Evolutionary conservation across 2,888 invertebrate genomes (phyloP), one percentile per base, ranked within the genome.

Genomic region (Ellobium chinense): DNA sequence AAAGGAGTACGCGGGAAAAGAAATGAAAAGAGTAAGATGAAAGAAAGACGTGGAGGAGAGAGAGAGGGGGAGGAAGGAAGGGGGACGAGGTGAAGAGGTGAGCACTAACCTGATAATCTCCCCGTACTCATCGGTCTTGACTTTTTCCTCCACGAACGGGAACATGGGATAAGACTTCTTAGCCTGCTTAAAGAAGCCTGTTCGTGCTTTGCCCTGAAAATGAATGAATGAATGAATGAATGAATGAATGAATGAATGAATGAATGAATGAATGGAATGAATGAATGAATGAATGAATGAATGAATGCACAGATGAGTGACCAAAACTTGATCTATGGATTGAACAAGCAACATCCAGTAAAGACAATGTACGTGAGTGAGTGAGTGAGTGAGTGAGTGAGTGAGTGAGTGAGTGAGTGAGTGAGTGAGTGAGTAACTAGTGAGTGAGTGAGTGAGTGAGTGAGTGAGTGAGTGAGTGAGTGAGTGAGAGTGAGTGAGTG

Each of bases 161-260:
- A 97, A 99, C 97, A 99, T 99, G 0, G 98, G 98, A 93, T 98
- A 97, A 88, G 97, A 97, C 78, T 98, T 96, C 93, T 98, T 97
- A 77, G 95, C 96, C 85, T 94, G 96, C 92, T 97, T 97, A 91
- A 97, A 97, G 91, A 97, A 97, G 77, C 97, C 92, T n/a, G 88
- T 89, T 74, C 92, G 85, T 14, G 88, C 81, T 85, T 92, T 92
- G 7, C 91, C 91, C 92, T 93, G 87, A 60, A 87, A 88, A 72
- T 54, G n/a, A 82, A 80, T 76, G 63, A 62, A 66, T 65, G 24
- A 21, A 29, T 27, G 34, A 76, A 54, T 65, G 65, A 31, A 34
- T 65, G 65, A n/a, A 65, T 65, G 34, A n/a, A 65, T 65, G 27
- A n/a, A 65, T 65, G 34, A n/a, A 65, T 65, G 34, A n/a, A 18